Conservation (phyloP, 2,888 invertebrate species). For the Zootermopsis nevadensis region DNA sequence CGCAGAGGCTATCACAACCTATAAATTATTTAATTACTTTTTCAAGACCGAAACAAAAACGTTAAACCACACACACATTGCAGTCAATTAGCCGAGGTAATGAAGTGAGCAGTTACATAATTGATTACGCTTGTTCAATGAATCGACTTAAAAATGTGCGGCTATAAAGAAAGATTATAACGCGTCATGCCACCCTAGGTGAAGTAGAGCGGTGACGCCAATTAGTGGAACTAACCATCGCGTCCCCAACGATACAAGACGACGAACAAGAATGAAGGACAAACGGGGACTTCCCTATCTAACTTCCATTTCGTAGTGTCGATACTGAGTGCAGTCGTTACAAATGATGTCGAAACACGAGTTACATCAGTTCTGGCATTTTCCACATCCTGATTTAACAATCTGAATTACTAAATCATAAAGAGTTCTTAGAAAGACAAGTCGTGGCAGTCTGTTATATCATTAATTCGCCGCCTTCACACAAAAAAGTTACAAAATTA, state of each 20-base stretch:
- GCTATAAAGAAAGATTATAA: not conserved
- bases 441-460: too few relatives aligned
- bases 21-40: not conserved
- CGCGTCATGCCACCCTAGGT: not conserved
- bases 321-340: not conserved
- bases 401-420: too few relatives aligned
- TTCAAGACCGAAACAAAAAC: not conserved
- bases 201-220: not conserved
- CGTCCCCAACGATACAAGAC: not conserved
- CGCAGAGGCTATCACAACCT: too few relatives aligned
- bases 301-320: not conserved
- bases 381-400: too few relatives aligned
- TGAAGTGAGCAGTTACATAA: conserved; percentile 11
- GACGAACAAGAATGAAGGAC: not conserved
- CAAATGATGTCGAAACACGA: not conserved
- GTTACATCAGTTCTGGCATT: too few relatives aligned
- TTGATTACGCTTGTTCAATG: conserved; percentile 7
- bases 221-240: not conserved
- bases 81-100: not conserved
- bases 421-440: too few relatives aligned
- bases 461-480: too few relatives aligned
- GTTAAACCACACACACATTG: not conserved
- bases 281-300: not conserved
- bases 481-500: too few relatives aligned
- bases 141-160: not conserved